Conservation (phyloP, 2,888 invertebrate genomes). For the Hydrotaea cyrtoneurina region DNA sequence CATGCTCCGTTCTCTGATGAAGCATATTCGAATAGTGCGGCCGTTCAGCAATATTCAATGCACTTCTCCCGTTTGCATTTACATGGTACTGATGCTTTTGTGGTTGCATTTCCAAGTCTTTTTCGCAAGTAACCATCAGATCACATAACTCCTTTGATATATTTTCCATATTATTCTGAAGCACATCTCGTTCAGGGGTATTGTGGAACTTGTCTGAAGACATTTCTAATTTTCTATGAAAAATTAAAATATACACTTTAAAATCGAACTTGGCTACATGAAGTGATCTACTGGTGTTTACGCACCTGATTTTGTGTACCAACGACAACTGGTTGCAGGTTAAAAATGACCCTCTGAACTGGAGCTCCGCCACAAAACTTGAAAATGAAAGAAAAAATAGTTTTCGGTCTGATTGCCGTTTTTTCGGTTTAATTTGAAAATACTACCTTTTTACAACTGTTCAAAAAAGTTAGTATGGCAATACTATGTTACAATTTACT, state of each 20-base stretch:
- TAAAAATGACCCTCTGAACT: too few species aligned
- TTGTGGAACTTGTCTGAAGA: slow-evolving; percentile 7
- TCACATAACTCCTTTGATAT: slow-evolving; percentile 65
- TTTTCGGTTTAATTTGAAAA: background rate
- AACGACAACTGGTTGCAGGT: too few species aligned
- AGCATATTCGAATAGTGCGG: background rate
- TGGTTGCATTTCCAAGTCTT: background rate
- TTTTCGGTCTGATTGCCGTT: background rate
- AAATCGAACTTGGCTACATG: too few species aligned
- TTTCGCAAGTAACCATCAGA: slow-evolving; percentile 39
- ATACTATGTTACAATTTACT: too few species aligned
- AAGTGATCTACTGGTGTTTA: too few species aligned
- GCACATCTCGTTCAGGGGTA: slow-evolving; percentile 38
- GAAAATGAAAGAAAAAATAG: background rate
- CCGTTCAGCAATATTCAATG: too few species aligned
- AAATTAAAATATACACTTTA: background rate
- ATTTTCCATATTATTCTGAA: slow-evolving; percentile 64
- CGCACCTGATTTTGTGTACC: too few species aligned
- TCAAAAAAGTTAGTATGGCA: too few species aligned
- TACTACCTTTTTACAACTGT: background rate
- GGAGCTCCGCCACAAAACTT: background rate
- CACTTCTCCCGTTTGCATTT: too few species aligned
- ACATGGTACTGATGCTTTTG: background rate
- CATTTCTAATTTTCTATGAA: slow-evolving; percentile 3
- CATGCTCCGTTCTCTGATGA: background rate